Conservation (phyloP, 2,113 vertebrate species). For the Corvus moneduloides region DNA sequence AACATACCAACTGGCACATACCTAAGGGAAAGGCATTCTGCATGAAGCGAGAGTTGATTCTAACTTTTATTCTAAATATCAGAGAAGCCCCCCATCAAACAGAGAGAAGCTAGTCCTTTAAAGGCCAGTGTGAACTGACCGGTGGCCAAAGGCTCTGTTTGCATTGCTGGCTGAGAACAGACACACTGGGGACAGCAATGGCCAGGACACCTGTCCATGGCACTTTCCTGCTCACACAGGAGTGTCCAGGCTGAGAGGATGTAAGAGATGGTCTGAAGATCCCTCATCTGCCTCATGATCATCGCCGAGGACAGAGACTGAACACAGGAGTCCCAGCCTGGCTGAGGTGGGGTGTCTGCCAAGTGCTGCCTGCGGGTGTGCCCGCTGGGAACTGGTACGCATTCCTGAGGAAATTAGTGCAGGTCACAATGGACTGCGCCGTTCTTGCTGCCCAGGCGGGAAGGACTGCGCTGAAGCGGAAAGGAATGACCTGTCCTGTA, state of each 20-base stretch:
- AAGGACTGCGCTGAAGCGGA: too few species aligned
- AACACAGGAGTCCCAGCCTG: too few species aligned
- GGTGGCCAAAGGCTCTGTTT: neutral
- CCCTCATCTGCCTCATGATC: too few species aligned
- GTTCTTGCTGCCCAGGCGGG: too few species aligned
- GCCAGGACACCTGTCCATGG: neutral
- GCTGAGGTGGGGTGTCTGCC: too few species aligned
- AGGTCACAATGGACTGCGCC: too few species aligned
- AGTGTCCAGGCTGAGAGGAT: conserved; percentile 7
- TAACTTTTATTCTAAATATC: neutral
- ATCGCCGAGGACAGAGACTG: too few species aligned
- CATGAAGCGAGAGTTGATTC: neutral
- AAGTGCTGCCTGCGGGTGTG: too few species aligned
- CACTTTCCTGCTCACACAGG: neutral
- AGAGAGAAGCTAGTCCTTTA: neutral
- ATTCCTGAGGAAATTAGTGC: too few species aligned
- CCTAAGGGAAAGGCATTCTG: neutral
- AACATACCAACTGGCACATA: rapidly evolving
- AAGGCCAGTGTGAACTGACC: neutral
- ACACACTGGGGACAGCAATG: neutral
- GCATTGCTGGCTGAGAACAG: neutral
- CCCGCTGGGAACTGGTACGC: too few species aligned
- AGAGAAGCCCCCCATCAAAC: neutral
- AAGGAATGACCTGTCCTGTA: too few species aligned
- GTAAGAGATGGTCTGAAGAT: too few species aligned